These are phyloP conservation scores for Brachionus calyciflorus DNA, from an alignment of 1,140 invertebrate species.

Conservation along the genomic window DNA sequence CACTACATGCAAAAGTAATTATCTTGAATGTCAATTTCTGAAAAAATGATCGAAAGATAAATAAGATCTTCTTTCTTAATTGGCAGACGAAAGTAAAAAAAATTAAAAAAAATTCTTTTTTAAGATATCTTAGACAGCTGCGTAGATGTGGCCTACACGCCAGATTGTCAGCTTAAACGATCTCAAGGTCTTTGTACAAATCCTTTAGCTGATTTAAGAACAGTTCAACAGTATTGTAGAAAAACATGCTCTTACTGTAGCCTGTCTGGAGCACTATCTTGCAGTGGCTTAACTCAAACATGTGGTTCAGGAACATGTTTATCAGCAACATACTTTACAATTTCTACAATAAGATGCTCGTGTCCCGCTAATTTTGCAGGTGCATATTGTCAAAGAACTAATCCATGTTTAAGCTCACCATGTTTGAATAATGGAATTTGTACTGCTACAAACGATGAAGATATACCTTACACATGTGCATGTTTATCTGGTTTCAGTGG, in stretches of 20 bases:
- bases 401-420: neutral
- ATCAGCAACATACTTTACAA: neutral
- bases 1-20: slow-evolving; percentile 24
- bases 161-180: slow-evolving; percentile 26
- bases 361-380: slow-evolving; percentile 27
- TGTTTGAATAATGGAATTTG: slow-evolving; percentile 18
- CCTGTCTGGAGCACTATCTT: neutral
- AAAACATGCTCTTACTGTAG: neutral
- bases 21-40: neutral
- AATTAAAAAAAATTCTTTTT: neutral
- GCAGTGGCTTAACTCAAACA: neutral
- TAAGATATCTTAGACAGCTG: slow-evolving; percentile 14
- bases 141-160: slow-evolving; percentile 1
- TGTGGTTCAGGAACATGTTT: slow-evolving; percentile 9
- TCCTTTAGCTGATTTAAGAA: slow-evolving; percentile 1
- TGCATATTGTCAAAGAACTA: slow-evolving; percentile 41
- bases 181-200: neutral
- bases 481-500: slow-evolving; percentile 7
- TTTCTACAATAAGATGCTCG: neutral
- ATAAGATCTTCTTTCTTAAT: too few species aligned
- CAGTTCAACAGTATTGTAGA: slow-evolving; percentile 28
- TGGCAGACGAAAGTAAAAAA: too few species aligned
- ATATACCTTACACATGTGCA: slow-evolving; percentile 4
- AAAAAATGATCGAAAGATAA: neutral
- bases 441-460: neutral